phyloP scores from a whole-genome alignment of 1,140 invertebrate genomes.

The Geopemphigus sp. region DNA sequence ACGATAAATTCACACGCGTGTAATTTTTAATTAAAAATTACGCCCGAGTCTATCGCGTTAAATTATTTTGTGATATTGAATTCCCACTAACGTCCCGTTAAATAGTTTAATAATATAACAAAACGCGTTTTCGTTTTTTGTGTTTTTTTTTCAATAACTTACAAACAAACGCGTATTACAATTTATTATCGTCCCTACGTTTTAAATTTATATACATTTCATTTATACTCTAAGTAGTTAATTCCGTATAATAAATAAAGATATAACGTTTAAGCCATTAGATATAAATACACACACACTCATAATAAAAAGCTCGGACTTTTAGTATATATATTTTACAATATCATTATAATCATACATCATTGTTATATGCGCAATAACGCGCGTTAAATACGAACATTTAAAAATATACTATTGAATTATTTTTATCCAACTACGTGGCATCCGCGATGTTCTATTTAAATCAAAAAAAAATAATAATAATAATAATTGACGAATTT shows the following conservation, averaged over 20 bases:
- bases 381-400: too few species aligned
- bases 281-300: background rate
- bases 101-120: background rate
- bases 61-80: background rate
- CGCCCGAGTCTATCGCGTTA: background rate
- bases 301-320: conserved; percentile 3
- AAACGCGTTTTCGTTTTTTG: background rate
- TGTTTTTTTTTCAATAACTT: background rate
- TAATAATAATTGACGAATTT: background rate
- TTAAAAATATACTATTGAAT: background rate
- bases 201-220: conserved; percentile 33
- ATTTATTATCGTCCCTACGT: background rate
- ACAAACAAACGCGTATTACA: background rate
- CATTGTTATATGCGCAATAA: background rate
- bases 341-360: background rate
- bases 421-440: background rate
- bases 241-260: conserved; percentile 34
- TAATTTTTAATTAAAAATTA: conserved; percentile 28
- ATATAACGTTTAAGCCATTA: conserved; percentile 19
- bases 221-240: conserved; percentile 31
- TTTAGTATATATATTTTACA: background rate
- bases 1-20: background rate
- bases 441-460: background rate
- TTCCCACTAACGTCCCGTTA: background rate
- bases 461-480: background rate